Base-by-base conservation (phyloP, 2,797 vertebrate genomes). In the Melanogrammus aeglefinus region DNA sequence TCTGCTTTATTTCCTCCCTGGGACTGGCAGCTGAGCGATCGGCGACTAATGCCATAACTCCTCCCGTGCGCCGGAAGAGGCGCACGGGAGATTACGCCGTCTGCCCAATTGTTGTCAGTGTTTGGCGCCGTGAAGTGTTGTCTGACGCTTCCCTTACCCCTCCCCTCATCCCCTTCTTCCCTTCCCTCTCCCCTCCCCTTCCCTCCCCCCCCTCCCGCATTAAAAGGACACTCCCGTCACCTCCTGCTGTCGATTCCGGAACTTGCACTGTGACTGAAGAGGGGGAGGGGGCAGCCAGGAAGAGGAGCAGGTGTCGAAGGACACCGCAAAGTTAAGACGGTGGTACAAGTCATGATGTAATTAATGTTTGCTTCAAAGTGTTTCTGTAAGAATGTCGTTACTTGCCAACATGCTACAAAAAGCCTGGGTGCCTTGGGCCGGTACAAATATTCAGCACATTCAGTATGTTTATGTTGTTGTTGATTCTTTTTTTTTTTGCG, bases 391-490 rank as follows among this genome's bases (percentile, higher is more conserved):
- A 93, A 94, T 92, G 90, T 93, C 75, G 82, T 94, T 91, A 90
- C 92, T 93, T 94, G 95, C 95, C 94, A 93, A 94, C 92, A 92
- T 86, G 92, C 93, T 94, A 90, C 90, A 93, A 87, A 92, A 87
- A 92, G 95, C 95, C 95, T 93, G 94, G 93, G 94, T 95, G 95
- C 95, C 96, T 96, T 95, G 94, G 96, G 93, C 95, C 92, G 94
- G 92, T 91, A 88, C 89, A 78, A 84, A 90, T 84, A 91, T 92
- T 93, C 89, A 90, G 94, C 92, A 90, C 90, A 83, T 90, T 87
- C 82, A 83, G 77, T 86, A 83, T 76, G 84, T 90, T 91, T 91
- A 90, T 83, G 82, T 81, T 89, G 51, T 85, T 85, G 74, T 73
- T 35, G 18, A 2, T 38, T 69, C 57, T n/a, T n/a, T n/a, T n/a